Conservation (phyloP, 2,113 vertebrate genomes). For the Hemibagrus wyckioides region DNA sequence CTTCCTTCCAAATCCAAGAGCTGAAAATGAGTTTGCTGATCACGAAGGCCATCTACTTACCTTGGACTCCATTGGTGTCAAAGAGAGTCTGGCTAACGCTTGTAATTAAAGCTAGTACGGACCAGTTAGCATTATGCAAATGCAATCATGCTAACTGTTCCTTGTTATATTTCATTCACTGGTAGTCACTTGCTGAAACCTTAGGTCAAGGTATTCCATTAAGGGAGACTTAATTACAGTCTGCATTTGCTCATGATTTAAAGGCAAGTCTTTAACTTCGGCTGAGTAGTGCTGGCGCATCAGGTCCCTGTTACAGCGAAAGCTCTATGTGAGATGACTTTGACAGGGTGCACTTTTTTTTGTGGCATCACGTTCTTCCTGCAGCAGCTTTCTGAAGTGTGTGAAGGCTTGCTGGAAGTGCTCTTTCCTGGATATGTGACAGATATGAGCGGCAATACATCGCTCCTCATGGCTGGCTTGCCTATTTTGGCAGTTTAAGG, state of each 20-base stretch:
- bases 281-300: background rate
- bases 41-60: background rate
- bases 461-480: background rate
- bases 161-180: constrained; percentile 5
- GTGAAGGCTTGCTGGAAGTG: constrained; percentile 29
- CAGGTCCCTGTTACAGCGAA: background rate
- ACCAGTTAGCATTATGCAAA: constrained; percentile 14
- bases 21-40: constrained; percentile 2
- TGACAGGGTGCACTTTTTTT: constrained; percentile 31
- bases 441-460: constrained; percentile 12
- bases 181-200: background rate
- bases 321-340: background rate
- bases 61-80: constrained; percentile 14
- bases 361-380: background rate
- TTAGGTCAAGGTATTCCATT: background rate
- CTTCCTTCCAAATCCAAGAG: constrained; percentile 13
- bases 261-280: constrained; percentile 5
- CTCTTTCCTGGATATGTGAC: constrained; percentile 23
- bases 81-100: background rate
- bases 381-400: constrained; percentile 2
- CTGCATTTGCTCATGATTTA: background rate
- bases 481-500: constrained; percentile 23
- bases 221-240: background rate
- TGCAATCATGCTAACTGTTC: constrained; percentile 1
- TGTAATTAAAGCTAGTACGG: background rate